Base-by-base conservation (phyloP, 2,797 vertebrate species). In the Girardinus metallicus region DNA sequence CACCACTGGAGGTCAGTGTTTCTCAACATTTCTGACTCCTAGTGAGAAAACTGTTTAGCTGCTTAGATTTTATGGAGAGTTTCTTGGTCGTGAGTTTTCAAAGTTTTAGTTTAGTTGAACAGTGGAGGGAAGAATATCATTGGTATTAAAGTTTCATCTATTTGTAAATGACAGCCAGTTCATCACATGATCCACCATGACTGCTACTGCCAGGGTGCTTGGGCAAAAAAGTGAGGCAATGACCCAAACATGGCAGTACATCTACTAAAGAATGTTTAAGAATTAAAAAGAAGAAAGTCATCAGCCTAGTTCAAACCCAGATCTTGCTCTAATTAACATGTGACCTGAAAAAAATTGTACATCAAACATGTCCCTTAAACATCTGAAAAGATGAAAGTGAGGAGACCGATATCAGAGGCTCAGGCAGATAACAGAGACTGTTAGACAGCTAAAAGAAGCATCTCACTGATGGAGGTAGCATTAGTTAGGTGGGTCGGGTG, bases 1-100 rank as follows among this genome's bases (percentile, higher is more conserved):
- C 43, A 70, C 66, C 66, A 70, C 26, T n/a, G 23, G 66, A 70
- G 66, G 41, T 44, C 66, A 70, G 66, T 70, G 66, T 70, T 70
- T 4, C 15, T n/a, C 6, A n/a, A n/a, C 26, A 44, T 44, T 44
- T 71, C 68, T n/a, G 23, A 71, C 5, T 43, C 39, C 39, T n/a
- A 12, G 13, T 71, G 26, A n/a, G 39, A n/a, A 70, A 70, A 60
- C 55, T 60, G 55, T 29, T n/a, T 6, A 26, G 5, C 6, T 62
- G 29, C 57, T 62, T 62, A 7, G 57, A 34, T 39, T 26, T 39
- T 39, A 68, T 21, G 0, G 18, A 9, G 9, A 39, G 34, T 7
- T 41, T 12, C 10, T 68, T 68, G 64, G 36, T 68, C 7, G 1
- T 29, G 55, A 21, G 16, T 53, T 26, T 34, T 36, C 62, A 34